Conservation (phyloP, 2,113 vertebrate genomes). For the Ciconia maguari region DNA sequence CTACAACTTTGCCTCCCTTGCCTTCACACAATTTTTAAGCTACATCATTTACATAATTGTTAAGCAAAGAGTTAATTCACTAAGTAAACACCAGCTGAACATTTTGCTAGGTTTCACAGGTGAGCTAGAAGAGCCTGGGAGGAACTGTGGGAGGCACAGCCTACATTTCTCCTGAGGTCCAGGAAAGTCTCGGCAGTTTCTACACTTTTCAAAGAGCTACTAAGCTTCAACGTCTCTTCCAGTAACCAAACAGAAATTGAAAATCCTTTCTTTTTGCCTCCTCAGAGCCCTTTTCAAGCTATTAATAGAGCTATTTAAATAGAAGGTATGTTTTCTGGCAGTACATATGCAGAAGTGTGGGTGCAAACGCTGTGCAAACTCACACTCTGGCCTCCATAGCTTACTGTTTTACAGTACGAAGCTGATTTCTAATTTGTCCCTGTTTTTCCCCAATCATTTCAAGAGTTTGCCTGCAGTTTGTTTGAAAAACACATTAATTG, state of each 20-base stretch:
- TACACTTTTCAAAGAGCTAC: neutral
- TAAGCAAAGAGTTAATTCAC: neutral
- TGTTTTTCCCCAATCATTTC: neutral
- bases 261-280: neutral
- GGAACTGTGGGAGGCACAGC: neutral
- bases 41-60: neutral
- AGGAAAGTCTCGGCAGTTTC: neutral
- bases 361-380: neutral
- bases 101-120: neutral
- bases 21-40: neutral
- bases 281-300: neutral
- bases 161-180: neutral
- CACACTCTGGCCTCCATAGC: neutral
- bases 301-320: neutral
- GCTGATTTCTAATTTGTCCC: neutral
- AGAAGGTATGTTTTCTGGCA: neutral
- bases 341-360: neutral
- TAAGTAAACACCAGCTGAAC: neutral
- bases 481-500: conserved; percentile 33
- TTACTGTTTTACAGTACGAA: neutral
- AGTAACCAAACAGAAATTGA: neutral
- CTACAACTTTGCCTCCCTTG: neutral
- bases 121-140: neutral
- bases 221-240: neutral
- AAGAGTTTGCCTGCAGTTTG: neutral